Percentiles rank a stretch among this genome's conserved stretches.
These are phyloP conservation scores for Trinectes maculatus DNA, from an alignment of 2,113 vertebrate species.

Conservation along the genomic window DNA sequence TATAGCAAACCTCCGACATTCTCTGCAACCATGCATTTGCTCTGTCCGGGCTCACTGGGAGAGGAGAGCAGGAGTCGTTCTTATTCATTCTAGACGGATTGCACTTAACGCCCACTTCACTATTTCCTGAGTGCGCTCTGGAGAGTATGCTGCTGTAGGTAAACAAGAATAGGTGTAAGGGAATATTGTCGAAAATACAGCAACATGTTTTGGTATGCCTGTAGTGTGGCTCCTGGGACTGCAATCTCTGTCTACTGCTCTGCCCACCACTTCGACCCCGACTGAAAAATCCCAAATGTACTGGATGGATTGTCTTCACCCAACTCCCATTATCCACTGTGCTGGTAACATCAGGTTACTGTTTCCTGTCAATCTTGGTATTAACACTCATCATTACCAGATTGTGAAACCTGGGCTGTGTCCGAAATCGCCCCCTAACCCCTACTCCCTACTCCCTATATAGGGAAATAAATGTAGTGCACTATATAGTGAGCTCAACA, in stretches of 20 bases:
- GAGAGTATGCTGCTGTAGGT: slow-evolving; percentile 21
- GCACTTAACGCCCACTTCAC: slow-evolving; percentile 33
- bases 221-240: background rate
- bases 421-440: no score
- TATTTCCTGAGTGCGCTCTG: slow-evolving; percentile 14
- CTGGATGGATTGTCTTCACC: background rate
- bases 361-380: no score
- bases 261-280: background rate
- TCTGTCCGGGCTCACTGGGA: background rate
- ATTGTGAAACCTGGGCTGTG: no score
- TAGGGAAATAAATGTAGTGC: no score
- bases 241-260: background rate
- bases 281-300: slow-evolving; percentile 9
- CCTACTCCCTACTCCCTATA: no score
- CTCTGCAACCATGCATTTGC: slow-evolving; percentile 32
- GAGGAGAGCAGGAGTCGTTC: slow-evolving; percentile 9
- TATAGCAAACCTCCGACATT: slow-evolving; percentile 33
- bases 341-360: no score
- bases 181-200: slow-evolving; percentile 1
- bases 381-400: no score
- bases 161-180: slow-evolving; percentile 29
- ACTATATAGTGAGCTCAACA: no score
- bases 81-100: slow-evolving; percentile 14
- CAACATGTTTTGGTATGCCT: background rate
- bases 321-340: no score